Percentiles rank a stretch among this genome's conserved stretches.
These are phyloP conservation scores for Melanogrammus aeglefinus DNA, from an alignment of 2,797 vertebrate genomes.

Conservation along the genomic window DNA sequence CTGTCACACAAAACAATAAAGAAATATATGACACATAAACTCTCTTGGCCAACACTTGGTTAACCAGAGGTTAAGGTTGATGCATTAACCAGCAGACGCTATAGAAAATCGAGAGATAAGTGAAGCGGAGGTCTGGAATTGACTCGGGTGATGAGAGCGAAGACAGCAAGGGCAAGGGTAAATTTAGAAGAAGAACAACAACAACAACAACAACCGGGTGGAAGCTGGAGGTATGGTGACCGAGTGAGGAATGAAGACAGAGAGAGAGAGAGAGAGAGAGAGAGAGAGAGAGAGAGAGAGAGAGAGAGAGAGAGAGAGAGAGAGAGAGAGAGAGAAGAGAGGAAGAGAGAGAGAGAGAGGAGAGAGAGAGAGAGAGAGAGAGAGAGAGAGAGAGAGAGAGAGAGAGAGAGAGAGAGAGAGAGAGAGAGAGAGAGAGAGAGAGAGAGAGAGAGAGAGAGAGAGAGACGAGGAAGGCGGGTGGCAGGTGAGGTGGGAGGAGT, in stretches of 20 bases:
- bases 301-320: too few species aligned
- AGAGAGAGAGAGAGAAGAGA: too few species aligned
- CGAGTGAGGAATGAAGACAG: constrained; percentile 22
- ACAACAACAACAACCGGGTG: too few species aligned
- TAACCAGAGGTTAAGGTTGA: background rate
- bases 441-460: too few species aligned
- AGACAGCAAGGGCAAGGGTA: background rate
- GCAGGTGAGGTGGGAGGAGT: constrained; percentile 20
- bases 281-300: too few species aligned
- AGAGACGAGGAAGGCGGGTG: background rate
- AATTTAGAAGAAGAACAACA: too few species aligned
- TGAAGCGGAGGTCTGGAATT: background rate
- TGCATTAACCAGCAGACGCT: background rate
- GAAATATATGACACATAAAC: background rate
- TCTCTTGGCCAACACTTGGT: background rate
- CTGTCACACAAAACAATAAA: background rate
- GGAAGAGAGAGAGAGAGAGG: too few species aligned
- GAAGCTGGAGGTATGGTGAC: constrained; percentile 43
- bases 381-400: too few species aligned
- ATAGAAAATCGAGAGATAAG: background rate
- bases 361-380: too few species aligned
- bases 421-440: too few species aligned
- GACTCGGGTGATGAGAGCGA: background rate
- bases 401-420: too few species aligned
- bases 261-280: too few species aligned